Evolutionary conservation across 1,140 invertebrate species (phyloP), one percentile per base, ranked within the genome.

Genomic region (Chrysomallon squamiferum): DNA sequence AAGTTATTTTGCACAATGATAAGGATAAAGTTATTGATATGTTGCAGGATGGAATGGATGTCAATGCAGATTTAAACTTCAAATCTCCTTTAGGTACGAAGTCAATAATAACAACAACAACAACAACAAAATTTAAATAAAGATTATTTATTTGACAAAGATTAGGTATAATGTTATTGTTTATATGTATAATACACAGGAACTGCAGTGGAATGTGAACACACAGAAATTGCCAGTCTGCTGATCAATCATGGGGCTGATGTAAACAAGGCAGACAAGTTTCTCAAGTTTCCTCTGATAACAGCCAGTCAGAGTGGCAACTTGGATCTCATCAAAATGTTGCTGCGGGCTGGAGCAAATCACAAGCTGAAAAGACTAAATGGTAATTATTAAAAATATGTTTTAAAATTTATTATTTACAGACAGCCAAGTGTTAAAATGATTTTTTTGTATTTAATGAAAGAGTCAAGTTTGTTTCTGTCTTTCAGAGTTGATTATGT

Each of bases 51-150:
- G 50, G 50, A 27, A 54, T 54, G 4, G 29, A 54, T 30, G 50
- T 54, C 22, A 20, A 54, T 54, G 50, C 50, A 54, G 50, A 54
- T 54, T 18, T 54, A 18, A 54, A 54, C 50, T 54, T 27, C 13
- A 30, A 54, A 22, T 54, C 50, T 54, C 50, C 50, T 27, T 27
- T 54, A 27, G 50, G 50, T 54, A 54, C 22, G 22, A 20, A n/a
- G 4, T 18, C 9, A 15, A 15, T 47, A 47, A 22, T 5, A 29
- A 22, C 50, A 27, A 15, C 22, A 58, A 18, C 13, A 22, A n/a
- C n/a, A n/a, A n/a, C n/a, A n/a, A n/a, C n/a, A n/a, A n/a, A n/a
- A n/a, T n/a, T n/a, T n/a, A n/a, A n/a, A n/a, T n/a, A n/a, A n/a
- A n/a, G n/a, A n/a, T n/a, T n/a, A n/a, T n/a, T n/a, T n/a, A n/a